Conservation (phyloP, 2,113 vertebrate genomes). For the Grantiella picta region DNA sequence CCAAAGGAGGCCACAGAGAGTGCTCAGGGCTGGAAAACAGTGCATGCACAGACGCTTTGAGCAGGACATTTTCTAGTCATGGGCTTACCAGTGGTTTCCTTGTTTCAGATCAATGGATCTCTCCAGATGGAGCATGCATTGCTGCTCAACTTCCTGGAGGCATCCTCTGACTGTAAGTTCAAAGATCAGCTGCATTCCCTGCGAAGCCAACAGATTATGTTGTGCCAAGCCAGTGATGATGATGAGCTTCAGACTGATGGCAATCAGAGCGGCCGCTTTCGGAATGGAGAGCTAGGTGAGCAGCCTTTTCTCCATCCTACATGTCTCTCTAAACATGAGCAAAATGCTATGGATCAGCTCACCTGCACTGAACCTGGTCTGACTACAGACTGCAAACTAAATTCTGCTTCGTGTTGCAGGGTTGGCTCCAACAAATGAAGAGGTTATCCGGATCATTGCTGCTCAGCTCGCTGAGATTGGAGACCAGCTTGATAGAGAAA, state of each 20-base stretch:
- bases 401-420: not conserved
- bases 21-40: not conserved
- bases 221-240: rapidly evolving
- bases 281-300: not conserved
- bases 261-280: slow-evolving; percentile 8
- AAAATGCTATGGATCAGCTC: not conserved
- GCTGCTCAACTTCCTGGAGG: slow-evolving; percentile 65
- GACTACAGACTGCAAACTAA: not conserved
- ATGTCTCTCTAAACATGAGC: not conserved
- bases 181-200: slow-evolving; percentile 41
- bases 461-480: slow-evolving; percentile 64
- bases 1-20: not conserved
- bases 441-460: slow-evolving; percentile 59
- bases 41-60: rapidly evolving
- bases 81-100: not conserved
- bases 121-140: slow-evolving; percentile 16
- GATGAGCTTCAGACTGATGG: slow-evolving; percentile 71
- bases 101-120: not conserved
- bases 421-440: slow-evolving; percentile 32
- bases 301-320: not conserved
- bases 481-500: slow-evolving; percentile 60
- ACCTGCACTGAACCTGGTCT: not conserved
- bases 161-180: slow-evolving; percentile 4
- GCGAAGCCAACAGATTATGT: not conserved
- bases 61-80: not conserved